Evolutionary conservation across 23 tunicate genomes (phyloP).

Genomic region (Clavelina lepadiformis): DNA sequence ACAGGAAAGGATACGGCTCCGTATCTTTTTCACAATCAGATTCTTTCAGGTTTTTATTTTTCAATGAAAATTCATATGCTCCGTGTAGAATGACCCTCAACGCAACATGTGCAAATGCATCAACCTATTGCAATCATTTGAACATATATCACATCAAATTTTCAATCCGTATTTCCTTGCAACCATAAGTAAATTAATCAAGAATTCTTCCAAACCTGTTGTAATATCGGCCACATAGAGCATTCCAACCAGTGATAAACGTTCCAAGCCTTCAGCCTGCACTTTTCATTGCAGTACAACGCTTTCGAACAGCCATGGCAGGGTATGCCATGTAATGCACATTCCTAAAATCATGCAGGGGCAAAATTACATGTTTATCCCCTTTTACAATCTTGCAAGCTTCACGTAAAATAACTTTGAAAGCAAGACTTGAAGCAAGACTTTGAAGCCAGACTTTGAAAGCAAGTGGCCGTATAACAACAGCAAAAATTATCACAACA

Average conservation of each 20-base stretch:
- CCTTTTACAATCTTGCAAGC: neutral
- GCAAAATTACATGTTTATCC: neutral
- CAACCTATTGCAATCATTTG: constrained; percentile 4
- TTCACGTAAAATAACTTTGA: neutral
- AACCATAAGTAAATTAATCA: neutral
- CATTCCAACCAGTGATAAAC: constrained; percentile 85
- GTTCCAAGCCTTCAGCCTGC: constrained; percentile 53
- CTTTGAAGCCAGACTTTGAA: too few relatives aligned
- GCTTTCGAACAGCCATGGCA: constrained; percentile 55
- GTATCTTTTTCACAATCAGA: neutral
- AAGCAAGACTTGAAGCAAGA: neutral
- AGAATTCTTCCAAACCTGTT: constrained; percentile 42
- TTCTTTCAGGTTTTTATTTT: too few relatives aligned
- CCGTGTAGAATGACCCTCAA: constrained; percentile 45
- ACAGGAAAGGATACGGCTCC: too few relatives aligned
- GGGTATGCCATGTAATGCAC: constrained; percentile 23
- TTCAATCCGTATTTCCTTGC: neutral
- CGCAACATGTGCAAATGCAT: constrained; percentile 22
- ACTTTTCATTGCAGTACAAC: constrained; percentile 36
- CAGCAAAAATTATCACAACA: too few relatives aligned
- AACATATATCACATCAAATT: neutral
- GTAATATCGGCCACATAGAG: constrained; percentile 34
- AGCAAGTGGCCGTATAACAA: too few relatives aligned
- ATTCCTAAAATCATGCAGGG: constrained; percentile 22
- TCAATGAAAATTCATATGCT: constrained; percentile 9